These are phyloP conservation scores for Drosophila infuscata DNA, from an alignment of 2,888 invertebrate species.

Conservation along the genomic window DNA sequence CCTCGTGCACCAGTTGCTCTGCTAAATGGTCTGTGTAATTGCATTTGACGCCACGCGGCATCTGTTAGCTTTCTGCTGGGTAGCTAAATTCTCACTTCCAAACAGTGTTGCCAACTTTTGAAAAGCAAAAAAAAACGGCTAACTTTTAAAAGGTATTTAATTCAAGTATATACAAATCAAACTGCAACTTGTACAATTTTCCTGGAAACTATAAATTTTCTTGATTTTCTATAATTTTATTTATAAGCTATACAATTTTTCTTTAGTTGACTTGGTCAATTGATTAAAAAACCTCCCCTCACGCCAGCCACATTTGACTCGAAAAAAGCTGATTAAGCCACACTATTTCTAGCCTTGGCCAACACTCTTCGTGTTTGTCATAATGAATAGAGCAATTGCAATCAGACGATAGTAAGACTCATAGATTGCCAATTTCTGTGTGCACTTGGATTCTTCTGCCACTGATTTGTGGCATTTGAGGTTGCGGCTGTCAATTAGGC, in stretches of 20 bases:
- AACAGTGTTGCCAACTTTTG: background rate
- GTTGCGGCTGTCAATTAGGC: constrained; percentile 8
- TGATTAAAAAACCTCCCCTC: background rate
- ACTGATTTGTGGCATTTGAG: constrained; percentile 19
- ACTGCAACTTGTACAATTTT: fast-evolving
- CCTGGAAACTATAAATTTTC: background rate
- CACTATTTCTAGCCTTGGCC: background rate
- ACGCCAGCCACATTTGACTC: background rate
- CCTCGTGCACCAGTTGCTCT: constrained; percentile 4
- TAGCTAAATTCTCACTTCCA: background rate
- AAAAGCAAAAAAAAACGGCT: background rate
- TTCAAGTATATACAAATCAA: background rate
- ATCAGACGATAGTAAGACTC: constrained; percentile 14
- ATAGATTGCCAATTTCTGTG: constrained; percentile 34
- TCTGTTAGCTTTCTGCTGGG: constrained; percentile 16
- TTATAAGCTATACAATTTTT: too few species aligned
- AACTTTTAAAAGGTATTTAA: background rate
- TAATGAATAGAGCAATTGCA: constrained; percentile 39
- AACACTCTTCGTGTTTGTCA: constrained; percentile 1
- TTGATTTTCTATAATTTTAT: background rate
- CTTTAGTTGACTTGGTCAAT: background rate
- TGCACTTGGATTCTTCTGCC: constrained; percentile 27
- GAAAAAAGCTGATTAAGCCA: background rate
- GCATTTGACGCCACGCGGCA: constrained; percentile 23
- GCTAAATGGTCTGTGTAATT: constrained; percentile 70